Conservation (phyloP, 2,113 vertebrate species). For the Sterrhoptilus dennistouni region DNA sequence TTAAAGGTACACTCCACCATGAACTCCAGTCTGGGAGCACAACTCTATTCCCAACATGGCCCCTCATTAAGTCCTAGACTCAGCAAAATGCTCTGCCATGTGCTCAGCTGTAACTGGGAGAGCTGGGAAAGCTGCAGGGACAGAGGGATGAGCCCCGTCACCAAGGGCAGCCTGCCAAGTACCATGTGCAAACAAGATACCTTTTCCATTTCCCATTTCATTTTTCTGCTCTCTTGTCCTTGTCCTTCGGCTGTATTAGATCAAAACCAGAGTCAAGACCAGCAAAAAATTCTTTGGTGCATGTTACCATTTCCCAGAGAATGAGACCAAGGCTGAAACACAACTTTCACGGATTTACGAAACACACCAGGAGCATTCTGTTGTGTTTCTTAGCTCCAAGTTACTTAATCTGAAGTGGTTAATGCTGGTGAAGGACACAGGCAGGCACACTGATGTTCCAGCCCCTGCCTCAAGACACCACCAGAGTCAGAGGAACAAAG, state of each 20-base stretch:
- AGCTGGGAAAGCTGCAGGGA: neutral
- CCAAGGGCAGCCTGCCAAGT: neutral
- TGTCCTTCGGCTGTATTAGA: neutral
- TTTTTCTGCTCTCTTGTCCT: slow-evolving; percentile 37
- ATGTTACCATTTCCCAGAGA: neutral
- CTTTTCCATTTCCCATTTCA: neutral
- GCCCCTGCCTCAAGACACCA: neutral
- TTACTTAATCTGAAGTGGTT: neutral
- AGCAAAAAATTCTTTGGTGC: neutral
- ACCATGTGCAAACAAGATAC: fast-evolving
- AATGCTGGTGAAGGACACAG: neutral
- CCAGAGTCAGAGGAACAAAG: neutral
- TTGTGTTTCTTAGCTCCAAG: neutral
- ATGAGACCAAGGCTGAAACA: neutral
- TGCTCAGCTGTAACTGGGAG: neutral
- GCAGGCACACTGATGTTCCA: neutral
- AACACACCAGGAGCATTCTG: fast-evolving
- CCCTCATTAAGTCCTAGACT: neutral
- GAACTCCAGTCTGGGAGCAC: neutral
- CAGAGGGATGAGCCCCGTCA: fast-evolving
- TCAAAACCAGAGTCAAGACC: slow-evolving; percentile 11
- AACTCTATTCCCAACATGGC: neutral
- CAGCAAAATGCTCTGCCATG: neutral
- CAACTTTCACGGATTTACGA: fast-evolving
- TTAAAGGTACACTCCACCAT: neutral